These are phyloP conservation scores for Drosophila mojavensis DNA, from an alignment of 1,140 invertebrate genomes.

Conservation along the genomic window DNA sequence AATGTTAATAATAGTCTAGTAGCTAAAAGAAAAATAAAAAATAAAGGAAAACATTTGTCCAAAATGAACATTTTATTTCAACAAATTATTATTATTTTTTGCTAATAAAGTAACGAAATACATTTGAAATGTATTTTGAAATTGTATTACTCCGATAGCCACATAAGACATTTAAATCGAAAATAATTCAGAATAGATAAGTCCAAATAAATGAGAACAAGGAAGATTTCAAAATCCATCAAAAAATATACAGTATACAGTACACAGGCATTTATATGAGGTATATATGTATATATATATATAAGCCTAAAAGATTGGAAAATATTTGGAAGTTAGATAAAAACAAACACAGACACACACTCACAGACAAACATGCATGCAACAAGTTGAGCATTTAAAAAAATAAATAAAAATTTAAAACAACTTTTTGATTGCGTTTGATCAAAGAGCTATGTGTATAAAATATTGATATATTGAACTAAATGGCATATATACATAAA, in stretches of 20 bases:
- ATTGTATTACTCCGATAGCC: slow-evolving; percentile 20
- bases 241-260: slow-evolving; percentile 48
- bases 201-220: slow-evolving; percentile 48
- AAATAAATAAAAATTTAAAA: slow-evolving; percentile 27
- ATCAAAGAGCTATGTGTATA: slow-evolving; percentile 71
- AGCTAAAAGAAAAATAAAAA: slow-evolving; percentile 18
- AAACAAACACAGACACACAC: slow-evolving; percentile 33
- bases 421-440: slow-evolving; percentile 79
- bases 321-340: slow-evolving; percentile 60
- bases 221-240: slow-evolving; percentile 16
- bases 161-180: slow-evolving; percentile 40
- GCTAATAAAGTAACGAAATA: slow-evolving; percentile 27
- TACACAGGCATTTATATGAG: slow-evolving; percentile 69
- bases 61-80: background rate
- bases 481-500: slow-evolving; percentile 51
- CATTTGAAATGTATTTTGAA: slow-evolving; percentile 75
- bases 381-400: slow-evolving; percentile 78
- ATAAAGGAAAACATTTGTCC: background rate
- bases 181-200: slow-evolving; percentile 49
- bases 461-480: slow-evolving; percentile 65
- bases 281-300: slow-evolving; percentile 48
- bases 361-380: slow-evolving; percentile 51
- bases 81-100: background rate
- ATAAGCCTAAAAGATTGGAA: slow-evolving; percentile 33
- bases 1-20: slow-evolving; percentile 34